A percentile compares a stretch with the other conserved stretches of the same genome.
Conservation (phyloP, 2,797 vertebrate genomes). For the Benthosema pterotum region DNA sequence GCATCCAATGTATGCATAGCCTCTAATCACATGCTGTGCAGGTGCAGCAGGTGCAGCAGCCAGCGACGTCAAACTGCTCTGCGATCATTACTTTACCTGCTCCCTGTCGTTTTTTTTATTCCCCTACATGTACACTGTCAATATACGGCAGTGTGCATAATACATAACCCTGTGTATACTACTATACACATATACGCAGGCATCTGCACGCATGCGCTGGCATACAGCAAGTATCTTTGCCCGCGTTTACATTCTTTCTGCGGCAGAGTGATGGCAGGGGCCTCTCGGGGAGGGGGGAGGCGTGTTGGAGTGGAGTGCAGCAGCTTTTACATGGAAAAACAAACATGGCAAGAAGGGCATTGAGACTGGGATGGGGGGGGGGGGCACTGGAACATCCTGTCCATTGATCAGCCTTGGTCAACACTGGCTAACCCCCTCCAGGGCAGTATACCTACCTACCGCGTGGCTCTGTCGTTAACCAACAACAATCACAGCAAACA, state of each 20-base stretch:
- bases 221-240: conserved; percentile 1
- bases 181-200: not conserved
- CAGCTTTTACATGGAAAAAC: conserved; percentile 72
- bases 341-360: conserved; percentile 64
- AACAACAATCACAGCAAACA: conserved; percentile 34
- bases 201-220: not conserved
- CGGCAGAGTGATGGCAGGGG: conserved; percentile 42
- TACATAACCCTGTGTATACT: not conserved
- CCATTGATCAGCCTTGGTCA: conserved; percentile 63
- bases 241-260: conserved; percentile 70
- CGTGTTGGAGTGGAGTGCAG: conserved; percentile 27
- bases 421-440: conserved; percentile 52
- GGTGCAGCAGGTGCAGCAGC: not conserved
- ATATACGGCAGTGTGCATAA: not conserved
- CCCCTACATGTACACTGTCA: not conserved
- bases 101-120: not conserved
- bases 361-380: conserved; percentile 28
- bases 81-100: not conserved
- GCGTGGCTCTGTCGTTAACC: conserved; percentile 46
- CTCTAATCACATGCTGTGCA: not conserved
- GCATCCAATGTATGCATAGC: not conserved
- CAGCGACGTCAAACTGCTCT: not conserved
- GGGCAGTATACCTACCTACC: too few species aligned
- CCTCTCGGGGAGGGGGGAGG: conserved; percentile 13
- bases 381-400: conserved; percentile 68